Evolutionary conservation across 2,888 invertebrate genomes (phyloP), one percentile per base, ranked within the genome.

Genomic region (Hemaris fuciformis): DNA sequence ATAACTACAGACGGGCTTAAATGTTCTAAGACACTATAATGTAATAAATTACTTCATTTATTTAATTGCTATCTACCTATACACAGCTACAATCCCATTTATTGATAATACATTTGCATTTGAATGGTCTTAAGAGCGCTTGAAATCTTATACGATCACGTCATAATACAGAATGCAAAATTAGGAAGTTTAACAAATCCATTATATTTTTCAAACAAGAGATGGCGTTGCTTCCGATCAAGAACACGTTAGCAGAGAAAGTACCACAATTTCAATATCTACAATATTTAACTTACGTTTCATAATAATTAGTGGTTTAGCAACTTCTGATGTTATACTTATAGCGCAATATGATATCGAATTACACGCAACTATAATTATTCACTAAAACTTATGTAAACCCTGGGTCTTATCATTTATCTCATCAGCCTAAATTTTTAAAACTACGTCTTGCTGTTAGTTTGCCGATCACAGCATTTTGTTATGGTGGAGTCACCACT

Each of bases 161-260:
- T 8, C 18, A 7, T 15, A 0, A 15, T 10, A 53, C 10, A 1
- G 18, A 53, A 53, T 15, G 31, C 10, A 31, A n/a, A 53, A 27
- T 31, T 15, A 18, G 10, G 27, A 31, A 31, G 27, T 53, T 53
- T 53, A 27, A 27, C 15, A 27, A 7, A 6, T 8, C 27, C 15
- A 18, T 31, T 53, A 31, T 18, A 18, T 20, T 53, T 53, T 31
- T 27, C n/a, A 53, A 64, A 57, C 66, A 69, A 74, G 62, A 81
- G 83, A 82, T 82, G 83, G 79, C 83, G 79, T 70, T 76, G 58
- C 46, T 15, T 34, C 23, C n/a, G 59, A 56, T 13, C 27, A 53
- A 62, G 56, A 41, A 34, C 57, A 53, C 53, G 53, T 53, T 31
- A 27, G 3, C 31, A 31, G 31, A 53, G 31, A 53, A 53, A 53